Evolutionary conservation across 2,113 vertebrate genomes (phyloP).

Genomic region (Ceyx margarethae): DNA sequence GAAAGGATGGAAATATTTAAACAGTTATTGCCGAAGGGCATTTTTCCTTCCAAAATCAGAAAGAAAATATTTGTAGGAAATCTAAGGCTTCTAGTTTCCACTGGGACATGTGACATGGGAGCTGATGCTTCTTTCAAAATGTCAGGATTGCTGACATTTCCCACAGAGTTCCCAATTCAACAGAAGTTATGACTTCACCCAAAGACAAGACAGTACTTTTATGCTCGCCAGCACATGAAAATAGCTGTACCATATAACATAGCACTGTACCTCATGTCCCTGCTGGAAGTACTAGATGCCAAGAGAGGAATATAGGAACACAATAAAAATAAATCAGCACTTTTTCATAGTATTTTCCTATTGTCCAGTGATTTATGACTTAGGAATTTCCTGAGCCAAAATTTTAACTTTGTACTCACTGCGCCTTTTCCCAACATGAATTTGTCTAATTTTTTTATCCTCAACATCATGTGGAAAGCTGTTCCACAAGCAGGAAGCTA

Average conservation of each 20-base stretch:
- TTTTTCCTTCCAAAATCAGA: background rate
- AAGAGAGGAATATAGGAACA: background rate
- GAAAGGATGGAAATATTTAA: background rate
- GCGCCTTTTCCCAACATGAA: background rate
- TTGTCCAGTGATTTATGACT: background rate
- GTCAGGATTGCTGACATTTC: conserved; percentile 44
- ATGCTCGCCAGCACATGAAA: background rate
- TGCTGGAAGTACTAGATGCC: background rate
- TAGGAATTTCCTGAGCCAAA: background rate
- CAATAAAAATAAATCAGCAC: background rate
- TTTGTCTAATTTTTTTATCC: background rate
- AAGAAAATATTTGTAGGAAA: conserved; percentile 30
- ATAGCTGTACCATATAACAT: background rate
- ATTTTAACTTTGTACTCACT: background rate
- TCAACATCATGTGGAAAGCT: background rate
- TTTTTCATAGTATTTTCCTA: background rate
- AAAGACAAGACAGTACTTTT: conserved; percentile 10
- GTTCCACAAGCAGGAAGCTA: background rate
- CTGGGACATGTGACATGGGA: background rate
- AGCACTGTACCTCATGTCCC: background rate
- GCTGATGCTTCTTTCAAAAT: conserved; percentile 10
- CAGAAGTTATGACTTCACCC: conserved; percentile 17
- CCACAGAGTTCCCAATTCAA: background rate
- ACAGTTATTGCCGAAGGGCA: background rate
- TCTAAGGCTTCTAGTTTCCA: background rate